Percentiles rank a stretch among this genome's conserved stretches.
These are phyloP conservation scores for Tachypleus tridentatus DNA, from an alignment of 1,140 invertebrate species.

Conservation along the genomic window DNA sequence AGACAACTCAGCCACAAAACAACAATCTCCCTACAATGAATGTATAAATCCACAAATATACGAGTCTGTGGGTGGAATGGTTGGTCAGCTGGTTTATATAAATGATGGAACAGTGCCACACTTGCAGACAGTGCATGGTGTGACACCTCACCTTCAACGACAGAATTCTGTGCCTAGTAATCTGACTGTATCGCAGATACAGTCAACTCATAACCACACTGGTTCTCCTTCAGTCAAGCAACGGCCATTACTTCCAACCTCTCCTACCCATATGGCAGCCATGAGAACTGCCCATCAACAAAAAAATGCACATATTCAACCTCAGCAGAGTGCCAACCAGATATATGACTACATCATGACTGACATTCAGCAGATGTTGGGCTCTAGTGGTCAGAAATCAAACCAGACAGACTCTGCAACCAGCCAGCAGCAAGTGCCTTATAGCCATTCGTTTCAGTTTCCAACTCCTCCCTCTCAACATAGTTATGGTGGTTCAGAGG, in stretches of 20 bases:
- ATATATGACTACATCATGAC: conserved; percentile 84
- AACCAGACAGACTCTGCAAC: too few species aligned
- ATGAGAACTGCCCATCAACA: conserved; percentile 78
- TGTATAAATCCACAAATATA: conserved; percentile 49
- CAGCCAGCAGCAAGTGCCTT: conserved; percentile 12
- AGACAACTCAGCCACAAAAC: conserved; percentile 12
- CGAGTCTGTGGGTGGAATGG: too few species aligned
- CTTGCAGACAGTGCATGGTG: conserved; percentile 5
- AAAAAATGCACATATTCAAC: conserved; percentile 44
- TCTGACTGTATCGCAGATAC: conserved; percentile 44
- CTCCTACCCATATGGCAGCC: conserved; percentile 86
- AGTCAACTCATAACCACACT: conserved; percentile 19
- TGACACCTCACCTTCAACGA: conserved; percentile 14
- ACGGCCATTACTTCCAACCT: conserved; percentile 73
- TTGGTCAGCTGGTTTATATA: background rate
- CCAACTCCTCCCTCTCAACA: conserved; percentile 54
- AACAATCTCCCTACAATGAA: conserved; percentile 64
- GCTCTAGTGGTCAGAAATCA: background rate
- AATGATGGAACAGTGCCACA: background rate
- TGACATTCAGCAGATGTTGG: conserved; percentile 66
- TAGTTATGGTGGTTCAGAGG: conserved; percentile 15
- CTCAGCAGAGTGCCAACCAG: conserved; percentile 59
- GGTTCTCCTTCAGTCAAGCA: conserved; percentile 44
- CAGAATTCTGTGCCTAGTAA: conserved; percentile 18
- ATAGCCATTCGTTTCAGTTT: conserved; percentile 44